Conservation (phyloP, 2,113 vertebrate genomes). For the Albula glossodonta region DNA sequence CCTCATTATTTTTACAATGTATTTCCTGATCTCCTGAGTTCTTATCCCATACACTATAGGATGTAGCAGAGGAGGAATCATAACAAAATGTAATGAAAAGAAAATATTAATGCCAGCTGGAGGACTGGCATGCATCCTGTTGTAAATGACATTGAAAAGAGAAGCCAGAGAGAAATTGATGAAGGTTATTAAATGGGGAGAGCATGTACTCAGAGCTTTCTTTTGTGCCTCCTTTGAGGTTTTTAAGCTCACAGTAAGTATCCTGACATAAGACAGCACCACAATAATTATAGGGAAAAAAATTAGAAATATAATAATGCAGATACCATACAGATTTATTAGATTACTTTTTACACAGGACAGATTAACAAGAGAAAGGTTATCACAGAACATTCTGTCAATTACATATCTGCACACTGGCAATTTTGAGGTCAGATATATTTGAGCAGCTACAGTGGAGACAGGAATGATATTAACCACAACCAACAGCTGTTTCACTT, state of each 20-base stretch:
- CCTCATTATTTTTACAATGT: slow-evolving; percentile 38
- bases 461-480: slow-evolving; percentile 39
- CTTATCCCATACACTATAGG: slow-evolving; percentile 56
- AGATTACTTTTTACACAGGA: slow-evolving; percentile 44
- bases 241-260: slow-evolving; percentile 49
- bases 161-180: slow-evolving; percentile 50
- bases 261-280: slow-evolving; percentile 49
- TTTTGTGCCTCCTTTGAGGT: slow-evolving; percentile 43
- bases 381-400: slow-evolving; percentile 59
- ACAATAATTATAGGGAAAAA: slow-evolving; percentile 49
- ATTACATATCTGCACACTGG: slow-evolving; percentile 47
- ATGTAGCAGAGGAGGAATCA: slow-evolving; percentile 53
- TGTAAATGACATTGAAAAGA: slow-evolving; percentile 57
- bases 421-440: slow-evolving; percentile 44
- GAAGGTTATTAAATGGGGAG: slow-evolving; percentile 55
- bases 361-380: slow-evolving; percentile 55
- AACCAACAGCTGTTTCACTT: slow-evolving; percentile 42
- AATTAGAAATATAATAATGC: slow-evolving; percentile 31
- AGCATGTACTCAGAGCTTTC: slow-evolving; percentile 53
- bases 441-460: slow-evolving; percentile 35
- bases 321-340: slow-evolving; percentile 47
- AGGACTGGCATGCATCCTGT: slow-evolving; percentile 35
- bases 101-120: slow-evolving; percentile 44
- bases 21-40: slow-evolving; percentile 46
- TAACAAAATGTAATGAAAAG: slow-evolving; percentile 46